Evolutionary conservation across 2,113 vertebrate species (phyloP), one percentile per base, ranked within the genome.

Genomic region (Budorcas taxicolor): DNA sequence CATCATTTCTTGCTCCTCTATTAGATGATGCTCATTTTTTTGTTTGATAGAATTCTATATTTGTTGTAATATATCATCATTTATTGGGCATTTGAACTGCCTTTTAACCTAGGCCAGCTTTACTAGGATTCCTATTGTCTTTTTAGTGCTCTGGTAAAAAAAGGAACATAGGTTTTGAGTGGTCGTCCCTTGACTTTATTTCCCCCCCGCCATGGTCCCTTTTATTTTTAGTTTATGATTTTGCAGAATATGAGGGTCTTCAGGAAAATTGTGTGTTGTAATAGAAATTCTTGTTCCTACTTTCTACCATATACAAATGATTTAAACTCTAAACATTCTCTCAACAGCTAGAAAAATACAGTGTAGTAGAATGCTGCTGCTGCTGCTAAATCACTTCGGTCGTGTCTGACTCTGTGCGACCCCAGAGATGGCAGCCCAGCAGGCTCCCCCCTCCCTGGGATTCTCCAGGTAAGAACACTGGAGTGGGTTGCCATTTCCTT

Each of bases 61-160:
- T 90, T 94, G 36, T 36, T 50, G 17, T 33, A 91, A 81, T 82
- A 60, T 29, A 43, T 92, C 81, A 96, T 71, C 90, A 83, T 94
- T 93, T 97, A 91, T 60, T 94, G 88, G 45, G 53, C n/a, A 36
- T 67, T 96, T 60, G 87, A 97, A 58, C 58, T 96, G 87, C 94
- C 91, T 94, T 92, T 95, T 97, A 95, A 94, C 92, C 89, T 15
- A 58, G 71, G n/a, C 29, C 31, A 31, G 71, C 40, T 96, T 95
- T 96, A 88, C 90, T 36, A 91, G 81, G 21, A 47, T 90, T 90
- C 11, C 85, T 89, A 36, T 14, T 90, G 33, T 23, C 40, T 92
- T 95, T 90, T 76, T 95, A 81, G 5, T 71, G 31, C 7, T 91
- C 58, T 85, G 43, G 31, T 92, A 96, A 71, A 86, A 71, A 94